Percentiles rank a stretch among this genome's conserved stretches.
phyloP scores from a whole-genome alignment of 2,113 vertebrate species.

The Garra rufa region DNA sequence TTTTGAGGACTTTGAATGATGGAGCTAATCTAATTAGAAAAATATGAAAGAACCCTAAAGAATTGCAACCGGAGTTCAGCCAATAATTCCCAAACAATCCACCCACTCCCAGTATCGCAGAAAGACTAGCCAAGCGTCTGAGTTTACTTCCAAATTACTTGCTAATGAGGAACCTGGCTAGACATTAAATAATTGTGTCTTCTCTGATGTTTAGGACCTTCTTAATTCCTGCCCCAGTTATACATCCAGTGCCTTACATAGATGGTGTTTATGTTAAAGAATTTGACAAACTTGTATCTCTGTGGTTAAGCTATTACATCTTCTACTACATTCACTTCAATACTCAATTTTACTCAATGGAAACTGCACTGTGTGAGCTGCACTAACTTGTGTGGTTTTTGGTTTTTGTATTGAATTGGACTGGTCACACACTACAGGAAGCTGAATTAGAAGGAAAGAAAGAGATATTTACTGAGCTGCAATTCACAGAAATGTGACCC shows the following conservation, averaged over 20 bases:
- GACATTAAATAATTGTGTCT: background rate
- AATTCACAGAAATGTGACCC: background rate
- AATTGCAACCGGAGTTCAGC: background rate
- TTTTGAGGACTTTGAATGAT: background rate
- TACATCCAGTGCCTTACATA: background rate
- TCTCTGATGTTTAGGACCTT: slow-evolving; percentile 11
- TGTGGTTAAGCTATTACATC: background rate
- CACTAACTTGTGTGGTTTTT: background rate
- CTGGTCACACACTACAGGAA: background rate
- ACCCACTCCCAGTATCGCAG: background rate
- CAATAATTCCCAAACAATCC: slow-evolving; percentile 6
- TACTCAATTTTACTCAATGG: too few relatives aligned
- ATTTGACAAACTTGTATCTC: background rate
- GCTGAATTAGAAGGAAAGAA: background rate
- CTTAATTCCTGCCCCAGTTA: background rate
- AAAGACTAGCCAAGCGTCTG: background rate
- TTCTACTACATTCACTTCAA: background rate
- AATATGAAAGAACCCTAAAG: background rate
- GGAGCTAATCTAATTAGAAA: slow-evolving; percentile 6
- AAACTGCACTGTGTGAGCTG: background rate
- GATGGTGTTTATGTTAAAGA: background rate
- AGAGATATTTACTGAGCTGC: background rate
- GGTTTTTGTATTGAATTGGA: background rate
- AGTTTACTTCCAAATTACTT: slow-evolving; percentile 20
- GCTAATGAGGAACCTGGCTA: background rate